Evolutionary conservation across 2,113 vertebrate species (phyloP).

Genomic region (Ammodramus savannarum): DNA sequence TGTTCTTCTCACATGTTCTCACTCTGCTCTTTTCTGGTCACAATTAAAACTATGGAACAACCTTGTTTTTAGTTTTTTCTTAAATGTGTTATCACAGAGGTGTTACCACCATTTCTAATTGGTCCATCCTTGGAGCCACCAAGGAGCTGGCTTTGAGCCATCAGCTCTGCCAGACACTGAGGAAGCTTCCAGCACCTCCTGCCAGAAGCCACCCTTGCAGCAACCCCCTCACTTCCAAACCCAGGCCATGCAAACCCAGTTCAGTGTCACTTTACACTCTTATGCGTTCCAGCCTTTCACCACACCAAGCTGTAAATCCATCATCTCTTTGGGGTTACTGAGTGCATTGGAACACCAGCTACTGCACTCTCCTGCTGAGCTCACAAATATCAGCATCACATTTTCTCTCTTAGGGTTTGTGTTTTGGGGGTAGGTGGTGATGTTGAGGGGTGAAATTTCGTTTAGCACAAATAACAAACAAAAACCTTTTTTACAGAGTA

Average conservation of each 20-base stretch:
- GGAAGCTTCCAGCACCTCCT: not conserved
- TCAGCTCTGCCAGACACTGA: fast-evolving
- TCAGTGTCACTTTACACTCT: not conserved
- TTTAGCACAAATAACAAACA: not conserved
- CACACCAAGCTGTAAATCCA: not conserved
- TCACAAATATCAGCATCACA: not conserved
- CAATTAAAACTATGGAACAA: not conserved
- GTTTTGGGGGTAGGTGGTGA: fast-evolving
- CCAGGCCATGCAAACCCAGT: not conserved
- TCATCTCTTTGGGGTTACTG: not conserved
- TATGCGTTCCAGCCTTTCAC: not conserved
- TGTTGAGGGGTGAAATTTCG: fast-evolving
- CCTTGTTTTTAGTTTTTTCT: not conserved
- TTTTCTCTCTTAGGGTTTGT: not conserved
- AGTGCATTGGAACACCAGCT: not conserved
- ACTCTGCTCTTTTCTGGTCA: not conserved
- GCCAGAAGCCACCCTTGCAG: not conserved
- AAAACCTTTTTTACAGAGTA: not conserved
- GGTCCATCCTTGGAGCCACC: not conserved
- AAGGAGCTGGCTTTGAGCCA: no score
- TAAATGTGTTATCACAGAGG: not conserved
- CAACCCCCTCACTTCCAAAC: not conserved
- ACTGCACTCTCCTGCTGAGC: not conserved
- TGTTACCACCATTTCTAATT: not conserved
- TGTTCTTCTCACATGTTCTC: not conserved